Conservation (phyloP, 2,888 invertebrate species). For the Pecten maximus region DNA sequence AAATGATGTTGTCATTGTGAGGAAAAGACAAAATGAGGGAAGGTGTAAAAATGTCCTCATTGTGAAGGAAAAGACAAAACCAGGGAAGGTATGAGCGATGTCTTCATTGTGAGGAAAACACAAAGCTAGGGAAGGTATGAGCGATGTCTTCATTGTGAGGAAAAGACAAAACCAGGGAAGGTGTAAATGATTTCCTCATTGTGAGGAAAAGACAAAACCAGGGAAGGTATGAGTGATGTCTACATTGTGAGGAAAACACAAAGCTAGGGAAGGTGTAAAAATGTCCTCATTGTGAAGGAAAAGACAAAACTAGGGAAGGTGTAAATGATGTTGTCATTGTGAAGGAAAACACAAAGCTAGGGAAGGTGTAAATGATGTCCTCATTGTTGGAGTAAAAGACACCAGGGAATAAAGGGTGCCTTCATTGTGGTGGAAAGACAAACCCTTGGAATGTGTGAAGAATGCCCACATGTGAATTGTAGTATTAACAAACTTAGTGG, state of each 20-base stretch:
- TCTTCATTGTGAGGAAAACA: neutral
- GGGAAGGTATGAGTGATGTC: neutral
- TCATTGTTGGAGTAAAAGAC: neutral
- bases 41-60: neutral
- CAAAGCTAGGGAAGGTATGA: neutral
- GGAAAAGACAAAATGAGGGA: neutral
- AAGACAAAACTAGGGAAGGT: neutral
- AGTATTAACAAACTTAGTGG: too few relatives aligned
- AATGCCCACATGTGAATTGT: too few relatives aligned
- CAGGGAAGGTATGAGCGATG: neutral
- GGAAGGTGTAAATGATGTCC: neutral
- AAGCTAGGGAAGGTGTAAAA: neutral
- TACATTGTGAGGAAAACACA: neutral
- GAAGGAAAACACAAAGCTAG: neutral
- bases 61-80: neutral
- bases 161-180: neutral
- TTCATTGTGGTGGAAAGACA: neutral
- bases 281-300: neutral
- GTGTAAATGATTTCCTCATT: neutral
- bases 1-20: neutral
- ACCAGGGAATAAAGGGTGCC: neutral
- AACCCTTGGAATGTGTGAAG: neutral
- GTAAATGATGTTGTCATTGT: neutral
- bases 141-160: neutral
- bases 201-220: too few relatives aligned